Evolutionary conservation across 1,140 invertebrate genomes (phyloP).

Genomic region (Saxidomus purpurata): DNA sequence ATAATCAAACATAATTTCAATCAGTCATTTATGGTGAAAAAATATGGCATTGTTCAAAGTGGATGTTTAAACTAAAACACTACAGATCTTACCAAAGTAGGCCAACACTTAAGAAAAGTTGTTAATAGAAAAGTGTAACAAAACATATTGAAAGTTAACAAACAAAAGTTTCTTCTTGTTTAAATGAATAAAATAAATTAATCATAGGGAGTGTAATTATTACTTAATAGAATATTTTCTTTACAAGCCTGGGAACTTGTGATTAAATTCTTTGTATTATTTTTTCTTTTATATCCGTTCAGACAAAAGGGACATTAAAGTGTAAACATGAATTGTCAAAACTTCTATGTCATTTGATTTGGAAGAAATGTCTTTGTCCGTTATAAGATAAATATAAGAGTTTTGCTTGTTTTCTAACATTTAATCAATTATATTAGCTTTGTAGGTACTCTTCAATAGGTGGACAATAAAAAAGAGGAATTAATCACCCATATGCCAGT

Average conservation of each 20-base stretch:
- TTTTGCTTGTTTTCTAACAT: conserved; percentile 45
- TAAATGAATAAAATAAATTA: conserved; percentile 68
- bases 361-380: conserved; percentile 39
- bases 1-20: conserved; percentile 67
- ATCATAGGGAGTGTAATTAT: conserved; percentile 62
- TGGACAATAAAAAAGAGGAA: conserved; percentile 35
- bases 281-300: conserved; percentile 60
- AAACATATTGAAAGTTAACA: conserved; percentile 67
- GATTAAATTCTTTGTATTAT: conserved; percentile 57
- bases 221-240: conserved; percentile 68
- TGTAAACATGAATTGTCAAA: conserved; percentile 57
- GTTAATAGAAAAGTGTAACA: conserved; percentile 64
- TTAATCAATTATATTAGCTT: conserved; percentile 58
- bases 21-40: conserved; percentile 68
- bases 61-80: conserved; percentile 68
- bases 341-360: conserved; percentile 46
- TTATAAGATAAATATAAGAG: conserved; percentile 19
- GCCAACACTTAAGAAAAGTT: conserved; percentile 39
- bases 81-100: conserved; percentile 38
- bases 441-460: conserved; percentile 22
- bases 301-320: conserved; percentile 60
- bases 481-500: conserved; percentile 51
- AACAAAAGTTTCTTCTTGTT: conserved; percentile 58
- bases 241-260: conserved; percentile 59
- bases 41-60: conserved; percentile 61